Conservation (phyloP, 1,140 invertebrate species). For the Uloborus diversus region DNA sequence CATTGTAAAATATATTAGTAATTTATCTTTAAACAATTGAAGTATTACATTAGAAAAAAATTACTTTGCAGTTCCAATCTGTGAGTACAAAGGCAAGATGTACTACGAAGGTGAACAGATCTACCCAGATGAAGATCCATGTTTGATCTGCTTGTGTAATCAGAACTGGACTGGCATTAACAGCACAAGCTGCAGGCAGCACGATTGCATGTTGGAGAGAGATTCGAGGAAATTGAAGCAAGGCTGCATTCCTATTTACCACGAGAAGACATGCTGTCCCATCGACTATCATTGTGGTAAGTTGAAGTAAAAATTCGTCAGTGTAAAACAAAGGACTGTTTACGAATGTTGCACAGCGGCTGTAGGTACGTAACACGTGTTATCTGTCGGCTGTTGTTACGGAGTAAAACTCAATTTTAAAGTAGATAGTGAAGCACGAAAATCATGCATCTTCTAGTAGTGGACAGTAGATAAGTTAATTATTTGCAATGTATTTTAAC, state of each 20-base stretch:
- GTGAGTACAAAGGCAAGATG: conserved; percentile 54
- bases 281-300: conserved; percentile 60
- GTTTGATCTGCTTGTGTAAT: conserved; percentile 56
- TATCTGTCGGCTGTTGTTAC: too few species aligned
- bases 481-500: too few species aligned
- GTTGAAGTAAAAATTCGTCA: neutral
- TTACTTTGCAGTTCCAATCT: conserved; percentile 26
- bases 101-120: conserved; percentile 58
- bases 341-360: too few species aligned
- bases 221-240: conserved; percentile 44
- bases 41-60: too few species aligned
- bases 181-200: conserved; percentile 29
- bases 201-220: conserved; percentile 52
- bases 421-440: too few species aligned
- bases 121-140: conserved; percentile 56
- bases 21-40: too few species aligned
- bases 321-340: neutral
- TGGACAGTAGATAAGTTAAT: too few species aligned
- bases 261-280: conserved; percentile 58
- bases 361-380: too few species aligned
- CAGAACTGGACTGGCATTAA: conserved; percentile 54
- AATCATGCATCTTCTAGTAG: too few species aligned
- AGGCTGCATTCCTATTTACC: conserved; percentile 59
- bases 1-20: too few species aligned
- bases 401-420: too few species aligned